Evolutionary conservation across 1,140 invertebrate genomes (phyloP).

Genomic region (Fragariocoptes setiger): DNA sequence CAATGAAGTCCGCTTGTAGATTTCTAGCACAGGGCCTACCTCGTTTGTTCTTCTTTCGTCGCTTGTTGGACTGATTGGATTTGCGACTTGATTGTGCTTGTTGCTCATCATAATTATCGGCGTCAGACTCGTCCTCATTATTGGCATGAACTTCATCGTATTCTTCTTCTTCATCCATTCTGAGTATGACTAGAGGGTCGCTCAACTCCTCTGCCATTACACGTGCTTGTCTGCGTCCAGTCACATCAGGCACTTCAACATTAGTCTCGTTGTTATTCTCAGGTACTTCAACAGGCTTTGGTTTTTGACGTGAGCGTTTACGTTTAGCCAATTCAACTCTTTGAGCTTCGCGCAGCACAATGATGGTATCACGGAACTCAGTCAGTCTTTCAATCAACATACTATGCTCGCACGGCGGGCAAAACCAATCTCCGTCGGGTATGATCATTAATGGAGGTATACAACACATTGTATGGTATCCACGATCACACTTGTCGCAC

Average conservation of each 20-base stretch:
- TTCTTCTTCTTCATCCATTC: background rate
- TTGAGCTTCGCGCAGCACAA: constrained; percentile 20
- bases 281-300: background rate
- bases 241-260: too few relatives aligned
- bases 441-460: constrained; percentile 60
- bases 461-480: constrained; percentile 75
- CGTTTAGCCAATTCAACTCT: constrained; percentile 24
- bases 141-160: background rate
- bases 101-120: background rate
- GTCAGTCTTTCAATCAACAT: constrained; percentile 35
- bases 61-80: constrained; percentile 35
- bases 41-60: constrained; percentile 27
- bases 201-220: background rate
- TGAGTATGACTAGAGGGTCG: background rate
- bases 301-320: background rate
- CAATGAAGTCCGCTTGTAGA: constrained; percentile 2
- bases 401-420: constrained; percentile 69
- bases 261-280: background rate
- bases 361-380: constrained; percentile 20
- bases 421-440: constrained; percentile 86
- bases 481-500: constrained; percentile 70
- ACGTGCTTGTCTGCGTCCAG: background rate
- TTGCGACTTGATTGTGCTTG: constrained; percentile 24
- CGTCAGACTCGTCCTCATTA: background rate
- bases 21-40: constrained; percentile 2